Percentiles rank a stretch among this genome's conserved stretches.
Evolutionary conservation across 2,113 vertebrate species (phyloP).

Genomic region (Tachycineta bicolor): DNA sequence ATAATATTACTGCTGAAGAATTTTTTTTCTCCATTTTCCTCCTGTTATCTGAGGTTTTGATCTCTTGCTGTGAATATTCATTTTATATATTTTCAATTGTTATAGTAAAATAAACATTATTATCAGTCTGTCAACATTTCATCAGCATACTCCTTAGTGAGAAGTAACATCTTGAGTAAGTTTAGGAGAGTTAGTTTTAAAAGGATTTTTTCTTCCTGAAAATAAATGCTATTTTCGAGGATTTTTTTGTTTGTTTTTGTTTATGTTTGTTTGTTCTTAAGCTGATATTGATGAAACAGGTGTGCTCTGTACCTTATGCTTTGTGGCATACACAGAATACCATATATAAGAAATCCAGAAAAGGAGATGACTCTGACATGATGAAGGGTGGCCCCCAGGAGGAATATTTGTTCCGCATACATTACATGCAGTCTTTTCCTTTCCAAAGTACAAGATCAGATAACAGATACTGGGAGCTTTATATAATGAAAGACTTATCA

Average conservation of each 20-base stretch:
- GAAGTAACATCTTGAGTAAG: neutral
- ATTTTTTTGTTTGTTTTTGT: no score
- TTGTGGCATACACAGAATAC: neutral
- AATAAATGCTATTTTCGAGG: neutral
- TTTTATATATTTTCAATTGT: neutral
- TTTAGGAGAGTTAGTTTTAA: neutral
- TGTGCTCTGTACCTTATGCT: neutral
- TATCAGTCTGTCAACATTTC: neutral
- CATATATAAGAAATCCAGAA: neutral
- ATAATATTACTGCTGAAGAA: neutral
- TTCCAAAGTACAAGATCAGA: neutral
- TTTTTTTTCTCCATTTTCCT: neutral
- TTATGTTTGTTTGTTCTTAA: neutral
- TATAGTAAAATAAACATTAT: neutral
- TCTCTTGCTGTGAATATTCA: neutral
- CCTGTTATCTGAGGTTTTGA: neutral
- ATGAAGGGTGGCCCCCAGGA: neutral
- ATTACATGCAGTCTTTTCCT: neutral
- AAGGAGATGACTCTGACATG: neutral
- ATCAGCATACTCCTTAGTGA: neutral
- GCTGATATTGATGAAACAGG: neutral
- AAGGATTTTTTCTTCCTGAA: neutral
- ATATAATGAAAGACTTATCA: neutral
- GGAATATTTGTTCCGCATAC: neutral
- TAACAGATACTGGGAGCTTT: neutral